phyloP scores from a whole-genome alignment of 2,888 invertebrate species.

The Pheosia tremula region DNA sequence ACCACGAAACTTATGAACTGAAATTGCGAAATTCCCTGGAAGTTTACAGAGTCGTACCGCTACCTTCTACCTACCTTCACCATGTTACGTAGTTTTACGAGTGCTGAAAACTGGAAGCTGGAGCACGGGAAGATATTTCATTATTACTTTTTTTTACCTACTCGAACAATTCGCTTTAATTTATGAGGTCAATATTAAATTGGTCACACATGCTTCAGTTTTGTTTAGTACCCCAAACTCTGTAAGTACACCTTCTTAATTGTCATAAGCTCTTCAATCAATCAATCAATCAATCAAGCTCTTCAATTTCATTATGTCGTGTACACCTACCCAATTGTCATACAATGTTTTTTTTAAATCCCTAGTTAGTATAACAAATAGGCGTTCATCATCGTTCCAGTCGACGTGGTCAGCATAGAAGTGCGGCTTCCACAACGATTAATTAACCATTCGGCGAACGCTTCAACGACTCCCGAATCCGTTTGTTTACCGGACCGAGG shows the following conservation, averaged over 20 bases:
- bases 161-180: not conserved
- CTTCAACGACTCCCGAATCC: constrained; percentile 41
- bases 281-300: no score
- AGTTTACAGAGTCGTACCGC: constrained; percentile 6
- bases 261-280: no score
- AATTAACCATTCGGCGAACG: constrained; percentile 46
- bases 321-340: no score
- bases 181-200: not conserved
- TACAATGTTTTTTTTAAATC: no score
- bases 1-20: constrained; percentile 5
- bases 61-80: not conserved
- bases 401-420: constrained; percentile 25
- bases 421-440: constrained; percentile 35
- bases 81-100: not conserved
- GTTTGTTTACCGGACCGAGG: constrained; percentile 49
- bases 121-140: constrained; percentile 15
- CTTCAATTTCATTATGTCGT: no score
- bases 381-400: constrained; percentile 24
- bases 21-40: constrained; percentile 10
- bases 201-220: no score
- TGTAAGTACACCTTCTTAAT: no score
- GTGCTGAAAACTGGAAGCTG: constrained; percentile 16
- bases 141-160: not conserved
- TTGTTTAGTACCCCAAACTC: no score
- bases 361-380: not conserved